These are phyloP conservation scores for Asteroscopus sphinx DNA, from an alignment of 2,888 invertebrate genomes.

Conservation along the genomic window DNA sequence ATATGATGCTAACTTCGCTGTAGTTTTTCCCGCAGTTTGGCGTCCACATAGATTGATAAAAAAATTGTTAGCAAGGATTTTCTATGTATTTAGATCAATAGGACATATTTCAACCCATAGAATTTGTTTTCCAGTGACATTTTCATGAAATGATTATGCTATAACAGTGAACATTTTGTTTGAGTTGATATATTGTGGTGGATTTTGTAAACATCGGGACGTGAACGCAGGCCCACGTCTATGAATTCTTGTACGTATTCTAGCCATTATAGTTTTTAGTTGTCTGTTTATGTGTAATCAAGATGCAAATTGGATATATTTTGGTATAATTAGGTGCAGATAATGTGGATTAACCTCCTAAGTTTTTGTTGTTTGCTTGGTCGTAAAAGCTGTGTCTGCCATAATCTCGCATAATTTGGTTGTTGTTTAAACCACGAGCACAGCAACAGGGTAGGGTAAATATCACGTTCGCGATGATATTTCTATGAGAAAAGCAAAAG, in stretches of 20 bases:
- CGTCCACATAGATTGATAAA: slow-evolving; percentile 85
- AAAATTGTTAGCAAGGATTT: slow-evolving; percentile 77
- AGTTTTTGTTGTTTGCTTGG: slow-evolving; percentile 71
- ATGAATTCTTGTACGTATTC: slow-evolving; percentile 89
- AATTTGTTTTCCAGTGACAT: slow-evolving; percentile 75
- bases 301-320: slow-evolving; percentile 57
- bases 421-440: slow-evolving; percentile 67
- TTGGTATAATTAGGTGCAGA: slow-evolving; percentile 56
- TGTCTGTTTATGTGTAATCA: slow-evolving; percentile 64
- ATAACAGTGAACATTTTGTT: slow-evolving; percentile 77
- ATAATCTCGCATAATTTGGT: slow-evolving; percentile 63
- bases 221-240: slow-evolving; percentile 88
- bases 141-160: slow-evolving; percentile 78
- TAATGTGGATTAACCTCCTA: slow-evolving; percentile 74
- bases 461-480: slow-evolving; percentile 37
- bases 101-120: slow-evolving; percentile 66
- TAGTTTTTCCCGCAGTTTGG: slow-evolving; percentile 90
- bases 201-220: slow-evolving; percentile 88
- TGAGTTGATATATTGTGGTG: slow-evolving; percentile 76
- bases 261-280: slow-evolving; percentile 74
- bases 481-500: slow-evolving; percentile 35
- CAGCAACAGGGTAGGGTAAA: slow-evolving; percentile 61
- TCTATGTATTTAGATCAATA: slow-evolving; percentile 84
- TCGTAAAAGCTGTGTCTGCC: slow-evolving; percentile 68
- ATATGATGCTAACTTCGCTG: slow-evolving; percentile 81